Evolutionary conservation across 2,113 vertebrate species (phyloP), one percentile per base, ranked within the genome.

Genomic region (Notothenia coriiceps): DNA sequence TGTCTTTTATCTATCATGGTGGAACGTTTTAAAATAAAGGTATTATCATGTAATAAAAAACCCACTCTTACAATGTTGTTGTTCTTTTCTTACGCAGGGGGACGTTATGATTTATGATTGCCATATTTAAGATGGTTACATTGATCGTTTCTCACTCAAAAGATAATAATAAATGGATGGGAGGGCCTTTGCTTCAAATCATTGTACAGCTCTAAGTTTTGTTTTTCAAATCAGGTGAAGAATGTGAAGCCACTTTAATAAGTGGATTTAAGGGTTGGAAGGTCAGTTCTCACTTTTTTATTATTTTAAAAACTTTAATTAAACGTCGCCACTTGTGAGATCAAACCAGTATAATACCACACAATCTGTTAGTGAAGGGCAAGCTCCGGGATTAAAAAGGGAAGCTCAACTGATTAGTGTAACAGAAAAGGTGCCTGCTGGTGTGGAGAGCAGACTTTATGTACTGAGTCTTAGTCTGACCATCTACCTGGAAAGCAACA

Each of bases 271-370:
- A 71, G 65, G 79, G 62, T 80, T 82, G 49, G 5, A 77, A 46
- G 77, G 71, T 70, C 49, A 71, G 40, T 47, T 85, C 65, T 82
- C 18, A 20, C 47, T 75, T 77, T 72, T 76, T 56, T n/a, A 33
- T 46, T 64, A 74, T 35, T 79, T 80, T 79, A 43, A 61, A 81
- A 86, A 77, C 60, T 69, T 86, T 74, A 64, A 86, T 88, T 82
- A 55, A 63, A 70, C 15, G 6, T 63, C 2, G 12, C 50, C 61
- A 10, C 76, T 69, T 7, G 6, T 74, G 68, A 69, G 33, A 75
- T 70, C 33, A 68, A 69, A 75, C 44, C 33, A 79, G 43, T 52
- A 65, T 63, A 70, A 66, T 43, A 70, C 20, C 20, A 60, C 50
- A 55, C 20, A 72, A 49, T 71, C 13, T 69, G 65, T 65, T 43